Base-by-base conservation (phyloP, 2,888 invertebrate genomes). In the Salpingus planirostris region DNA sequence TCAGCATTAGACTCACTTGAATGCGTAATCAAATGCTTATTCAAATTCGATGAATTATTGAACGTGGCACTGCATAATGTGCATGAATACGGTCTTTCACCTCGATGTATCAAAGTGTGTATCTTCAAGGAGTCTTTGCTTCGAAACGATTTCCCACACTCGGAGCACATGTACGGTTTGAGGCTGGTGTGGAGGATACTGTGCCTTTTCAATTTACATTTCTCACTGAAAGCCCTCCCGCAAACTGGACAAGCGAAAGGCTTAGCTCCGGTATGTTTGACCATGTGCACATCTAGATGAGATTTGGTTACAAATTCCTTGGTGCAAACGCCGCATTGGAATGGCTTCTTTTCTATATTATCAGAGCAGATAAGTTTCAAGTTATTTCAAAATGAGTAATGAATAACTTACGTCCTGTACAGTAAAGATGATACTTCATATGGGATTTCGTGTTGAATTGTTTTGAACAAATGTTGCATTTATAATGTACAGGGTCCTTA, bases 271-370 rank as follows among this genome's bases (percentile, higher is more conserved):
- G 68, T 69, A 47, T 86, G 85, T 12, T 73, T 74, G 10, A 77
- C 68, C 56, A 76, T 69, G 47, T 87, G 87, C 44, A 83, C 78
- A 50, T 81, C 76, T 43, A 75, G 74, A 57, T 87, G 86, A 0
- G 81, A 78, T 32, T 74, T 74, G 3, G 76, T 73, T 2, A 77
- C 73, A 56, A 86, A 87, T 29, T 71, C 71, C 71, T 80, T 67
- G 7, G 60, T 60, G 40, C 74, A 74, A 11, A 62, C 46, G 3
- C 60, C 58, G 50, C 74, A 74, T 38, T 62, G 60, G 39, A 66
- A 68, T 1, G 73, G 71, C 43, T 65, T 70, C 11, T 63, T 42
- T n/a, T 49, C 62, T 61, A 29, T 32, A 59, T 55, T 27, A 24
- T 18, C 8, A 18, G 8, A 18, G 8, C 5, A 6, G 8, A 18